These are phyloP conservation scores for Metallyticus violacea DNA, from an alignment of 2,888 invertebrate species.

Conservation along the genomic window DNA sequence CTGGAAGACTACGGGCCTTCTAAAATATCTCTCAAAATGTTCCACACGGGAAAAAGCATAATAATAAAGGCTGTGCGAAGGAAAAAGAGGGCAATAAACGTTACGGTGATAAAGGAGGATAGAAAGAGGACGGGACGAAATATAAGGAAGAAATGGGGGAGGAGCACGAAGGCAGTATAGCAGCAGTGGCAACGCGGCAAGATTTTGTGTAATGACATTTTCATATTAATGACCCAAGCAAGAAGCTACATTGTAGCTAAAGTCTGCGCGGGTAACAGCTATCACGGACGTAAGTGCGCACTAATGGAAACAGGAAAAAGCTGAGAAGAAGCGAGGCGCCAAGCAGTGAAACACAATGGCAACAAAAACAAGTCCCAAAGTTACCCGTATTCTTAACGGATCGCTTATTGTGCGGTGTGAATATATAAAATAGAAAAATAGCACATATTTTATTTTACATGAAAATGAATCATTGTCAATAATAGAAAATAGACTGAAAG, in stretches of 20 bases:
- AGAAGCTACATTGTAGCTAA: conserved; percentile 13
- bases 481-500: no score
- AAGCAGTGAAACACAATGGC: background rate
- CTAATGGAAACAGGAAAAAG: background rate
- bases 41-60: conserved; percentile 30
- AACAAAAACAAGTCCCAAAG: background rate
- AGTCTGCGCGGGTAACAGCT: background rate
- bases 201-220: conserved; percentile 27
- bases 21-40: conserved; percentile 29
- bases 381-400: no score
- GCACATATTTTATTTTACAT: no score
- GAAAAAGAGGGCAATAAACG: conserved; percentile 28
- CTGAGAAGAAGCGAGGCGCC: background rate
- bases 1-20: background rate
- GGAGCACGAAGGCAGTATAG: no score
- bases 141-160: background rate
- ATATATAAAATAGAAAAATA: no score
- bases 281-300: background rate
- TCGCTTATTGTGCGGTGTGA: background rate
- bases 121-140: conserved; percentile 3
- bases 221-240: conserved; percentile 24
- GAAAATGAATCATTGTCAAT: no score
- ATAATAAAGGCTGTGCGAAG: conserved; percentile 20
- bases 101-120: conserved; percentile 17
- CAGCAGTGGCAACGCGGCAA: background rate